Evolutionary conservation across 2,797 vertebrate species (phyloP), one percentile per base, ranked within the genome.

Genomic region (Gobionotothen gibberifrons): DNA sequence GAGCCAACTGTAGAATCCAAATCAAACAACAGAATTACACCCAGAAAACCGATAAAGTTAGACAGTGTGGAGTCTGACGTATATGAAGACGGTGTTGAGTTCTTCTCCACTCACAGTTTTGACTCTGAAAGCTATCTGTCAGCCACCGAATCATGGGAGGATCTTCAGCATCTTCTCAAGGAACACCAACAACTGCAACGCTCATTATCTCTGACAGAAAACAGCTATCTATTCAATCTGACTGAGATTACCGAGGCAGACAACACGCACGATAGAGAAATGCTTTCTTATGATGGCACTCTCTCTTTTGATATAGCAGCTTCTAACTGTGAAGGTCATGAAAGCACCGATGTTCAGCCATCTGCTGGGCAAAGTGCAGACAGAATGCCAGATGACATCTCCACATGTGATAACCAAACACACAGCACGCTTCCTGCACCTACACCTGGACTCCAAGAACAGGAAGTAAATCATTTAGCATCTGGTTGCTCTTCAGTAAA

Each of bases 111-210:
- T 52, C 66, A 72, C 78, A 85, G 83, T 60, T 88, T 72, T 9
- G 89, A 90, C 53, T 93, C 92, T 54, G 90, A 93, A 62, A 78
- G 39, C 16, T 89, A 86, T 66, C 63, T 89, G 26, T 93, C 92
- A 17, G 90, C 90, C 36, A 11, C 65, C 11, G 89, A 91, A 59
- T 84, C 87, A 11, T 5, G 58, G 32, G 86, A 85, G 57, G 88
- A 87, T 10, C 40, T 44, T 69, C 61, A 57, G 47, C 47, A 29
- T 70, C 44, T 29, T 29, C 66, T 49, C 14, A 10, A 3, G 2
- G 74, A 72, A 69, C 51, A 58, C 15, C 56, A 57, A 46, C 76
- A 67, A 16, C 19, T 36, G 14, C 70, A 39, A 14, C 3, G 49
- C 58, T 70, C 53, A 6, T 59, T 46, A 14, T 74, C 71, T 56